phyloP scores from a whole-genome alignment of 2,113 vertebrate genomes.

The Dissostichus mawsoni region DNA sequence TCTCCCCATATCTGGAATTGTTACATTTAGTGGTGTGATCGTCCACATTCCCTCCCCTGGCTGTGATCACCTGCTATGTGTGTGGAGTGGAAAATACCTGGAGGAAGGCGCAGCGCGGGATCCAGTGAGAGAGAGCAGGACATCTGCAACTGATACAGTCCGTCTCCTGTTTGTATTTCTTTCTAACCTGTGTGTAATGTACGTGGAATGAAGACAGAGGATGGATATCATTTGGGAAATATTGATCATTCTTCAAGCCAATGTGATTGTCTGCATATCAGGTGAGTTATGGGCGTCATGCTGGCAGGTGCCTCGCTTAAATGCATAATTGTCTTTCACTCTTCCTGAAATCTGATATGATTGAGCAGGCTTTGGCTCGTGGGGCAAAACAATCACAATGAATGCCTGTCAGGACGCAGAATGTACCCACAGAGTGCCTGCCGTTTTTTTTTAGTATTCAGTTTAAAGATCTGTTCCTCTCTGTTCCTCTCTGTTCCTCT shows the following conservation, averaged over 20 bases:
- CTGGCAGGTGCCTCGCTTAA: constrained; percentile 1
- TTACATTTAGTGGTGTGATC: constrained; percentile 49
- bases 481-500: too few species aligned
- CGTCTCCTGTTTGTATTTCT: constrained; percentile 58
- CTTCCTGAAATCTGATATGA: not conserved
- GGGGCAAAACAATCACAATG: not conserved
- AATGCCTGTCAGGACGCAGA: not conserved
- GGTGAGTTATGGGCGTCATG: constrained; percentile 84
- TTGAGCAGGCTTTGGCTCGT: not conserved
- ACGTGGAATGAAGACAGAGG: constrained; percentile 95
- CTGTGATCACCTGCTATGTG: constrained; percentile 87
- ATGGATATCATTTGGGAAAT: constrained; percentile 99
- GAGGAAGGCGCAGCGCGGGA: constrained; percentile 88
- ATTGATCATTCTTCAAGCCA: constrained; percentile 96
- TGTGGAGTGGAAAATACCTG: constrained; percentile 89
- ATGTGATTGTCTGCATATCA: constrained; percentile 97
- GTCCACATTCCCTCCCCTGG: constrained; percentile 47
- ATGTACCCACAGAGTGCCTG: too few species aligned
- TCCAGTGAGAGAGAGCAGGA: constrained; percentile 86
- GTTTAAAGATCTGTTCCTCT: not conserved
- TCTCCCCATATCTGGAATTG: constrained; percentile 58
- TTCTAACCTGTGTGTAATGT: constrained; percentile 87
- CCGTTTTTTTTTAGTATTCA: not conserved
- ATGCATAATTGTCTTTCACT: not conserved
- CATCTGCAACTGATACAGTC: constrained; percentile 85